These are phyloP conservation scores for Gymnoscopelus microlampas DNA, from an alignment of 2,797 vertebrate species.

Conservation along the genomic window DNA sequence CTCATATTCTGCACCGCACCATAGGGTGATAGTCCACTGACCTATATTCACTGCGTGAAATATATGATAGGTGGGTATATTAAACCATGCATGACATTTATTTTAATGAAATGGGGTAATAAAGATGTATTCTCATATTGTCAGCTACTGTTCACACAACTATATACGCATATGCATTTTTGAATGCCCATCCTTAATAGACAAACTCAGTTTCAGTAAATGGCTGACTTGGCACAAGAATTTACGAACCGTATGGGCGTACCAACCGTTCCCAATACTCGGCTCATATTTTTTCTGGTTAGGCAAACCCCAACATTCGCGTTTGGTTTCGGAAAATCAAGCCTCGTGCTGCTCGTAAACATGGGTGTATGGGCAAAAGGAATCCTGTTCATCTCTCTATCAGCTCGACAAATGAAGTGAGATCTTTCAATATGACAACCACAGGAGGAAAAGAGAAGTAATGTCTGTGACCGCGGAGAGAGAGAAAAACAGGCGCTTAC, in stretches of 20 bases:
- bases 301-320: conserved; percentile 25
- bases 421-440: conserved; percentile 79
- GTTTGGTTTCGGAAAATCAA: conserved; percentile 69
- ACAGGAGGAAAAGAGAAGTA: conserved; percentile 72
- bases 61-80: conserved; percentile 66
- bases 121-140: conserved; percentile 14
- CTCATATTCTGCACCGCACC: conserved; percentile 52
- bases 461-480: conserved; percentile 67
- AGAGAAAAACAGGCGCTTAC: conserved; percentile 61
- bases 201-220: conserved; percentile 56
- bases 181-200: conserved; percentile 28
- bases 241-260: conserved; percentile 54
- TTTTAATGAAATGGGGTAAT: background rate
- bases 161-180: background rate
- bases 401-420: conserved; percentile 71
- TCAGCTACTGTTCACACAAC: conserved; percentile 20
- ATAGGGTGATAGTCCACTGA: conserved; percentile 43
- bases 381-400: conserved; percentile 50
- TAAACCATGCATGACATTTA: conserved; percentile 44
- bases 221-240: conserved; percentile 32
- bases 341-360: conserved; percentile 40
- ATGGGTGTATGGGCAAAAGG: conserved; percentile 26
- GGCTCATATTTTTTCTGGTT: conserved; percentile 46
- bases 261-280: conserved; percentile 45
- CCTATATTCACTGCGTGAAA: conserved; percentile 52